Evolutionary conservation across 2,797 vertebrate genomes (phyloP), one percentile per base, ranked within the genome.

Genomic region (Diglossa cyanea): DNA sequence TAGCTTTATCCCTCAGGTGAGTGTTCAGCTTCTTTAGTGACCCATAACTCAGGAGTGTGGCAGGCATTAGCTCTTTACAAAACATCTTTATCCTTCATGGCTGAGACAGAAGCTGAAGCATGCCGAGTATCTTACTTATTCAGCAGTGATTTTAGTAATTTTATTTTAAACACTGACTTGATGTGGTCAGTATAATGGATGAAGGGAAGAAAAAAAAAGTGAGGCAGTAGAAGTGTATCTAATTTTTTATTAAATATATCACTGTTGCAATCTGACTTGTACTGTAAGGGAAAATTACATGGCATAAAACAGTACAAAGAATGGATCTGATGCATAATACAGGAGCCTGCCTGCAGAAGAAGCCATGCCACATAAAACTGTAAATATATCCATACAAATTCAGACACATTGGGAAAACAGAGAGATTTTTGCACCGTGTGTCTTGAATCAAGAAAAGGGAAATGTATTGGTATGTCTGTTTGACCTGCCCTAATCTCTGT

Each of bases 1-100:
- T 96, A 85, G 88, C 88, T 96, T 96, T 95, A 90, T 97, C 97
- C 97, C 96, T 95, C 94, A 91, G 97, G 97, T 96, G 96, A 96
- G 86, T 47, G 63, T 82, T 96, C 86, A 86, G 90, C 93, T 95
- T 81, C 90, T 96, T 98, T 96, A 13, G 45, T 86, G 95, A 90
- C 94, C 95, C 96, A 97, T 97, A 97, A 98, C 89, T 97, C 97
- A 96, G 55, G 63, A 94, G 48, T 45, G 74, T 71, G 86, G 74
- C 88, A 86, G 91, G 70, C 79, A 80, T 86, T 61, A 85, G 35
- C 62, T n/a, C 95, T 95, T 91, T 86, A 80, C 54, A 89, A 79
- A 96, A 94, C 67, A 91, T 96, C 95, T 94, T 95, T 93, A 95
- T 97, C 94, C 95, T 93, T 97, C 91, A 88, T 71, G 91, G 70